Evolutionary conservation across 2,888 invertebrate genomes (phyloP).

Genomic region (Pollenia amentaria): DNA sequence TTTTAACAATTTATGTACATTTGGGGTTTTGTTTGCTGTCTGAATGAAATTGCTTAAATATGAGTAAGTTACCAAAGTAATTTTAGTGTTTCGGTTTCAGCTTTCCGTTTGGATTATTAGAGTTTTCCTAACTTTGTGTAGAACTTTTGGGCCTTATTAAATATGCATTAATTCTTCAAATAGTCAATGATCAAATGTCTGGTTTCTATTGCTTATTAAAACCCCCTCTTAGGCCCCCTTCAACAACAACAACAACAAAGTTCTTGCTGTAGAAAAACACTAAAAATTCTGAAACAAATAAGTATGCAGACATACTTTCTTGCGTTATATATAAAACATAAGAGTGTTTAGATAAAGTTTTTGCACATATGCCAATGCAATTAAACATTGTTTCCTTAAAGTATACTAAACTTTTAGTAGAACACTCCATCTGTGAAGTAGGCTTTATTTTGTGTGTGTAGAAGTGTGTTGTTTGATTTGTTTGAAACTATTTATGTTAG

Average conservation of each 20-base stretch:
- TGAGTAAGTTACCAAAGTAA: conserved; percentile 19
- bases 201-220: conserved; percentile 48
- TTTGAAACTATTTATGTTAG: neutral
- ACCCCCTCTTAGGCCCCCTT: neutral
- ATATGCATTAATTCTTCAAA: conserved; percentile 60
- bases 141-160: conserved; percentile 41
- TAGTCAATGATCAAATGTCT: conserved; percentile 62
- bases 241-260: neutral
- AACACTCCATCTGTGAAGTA: neutral
- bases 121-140: conserved; percentile 10
- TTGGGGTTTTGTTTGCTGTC: conserved; percentile 8
- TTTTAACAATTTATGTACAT: conserved; percentile 2
- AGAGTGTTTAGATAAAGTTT: neutral
- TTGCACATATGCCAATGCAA: conserved; percentile 5
- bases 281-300: conserved; percentile 27
- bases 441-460: neutral
- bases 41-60: neutral
- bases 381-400: conserved; percentile 2
- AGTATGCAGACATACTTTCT: conserved; percentile 17
- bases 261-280: conserved; percentile 15
- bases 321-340: neutral
- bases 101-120: neutral
- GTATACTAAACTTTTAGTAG: neutral
- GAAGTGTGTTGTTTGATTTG: neutral
- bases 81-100: conserved; percentile 17